Evolutionary conservation across 2,113 vertebrate species (phyloP).

Genomic region (Pomatorhinus ruficollis): DNA sequence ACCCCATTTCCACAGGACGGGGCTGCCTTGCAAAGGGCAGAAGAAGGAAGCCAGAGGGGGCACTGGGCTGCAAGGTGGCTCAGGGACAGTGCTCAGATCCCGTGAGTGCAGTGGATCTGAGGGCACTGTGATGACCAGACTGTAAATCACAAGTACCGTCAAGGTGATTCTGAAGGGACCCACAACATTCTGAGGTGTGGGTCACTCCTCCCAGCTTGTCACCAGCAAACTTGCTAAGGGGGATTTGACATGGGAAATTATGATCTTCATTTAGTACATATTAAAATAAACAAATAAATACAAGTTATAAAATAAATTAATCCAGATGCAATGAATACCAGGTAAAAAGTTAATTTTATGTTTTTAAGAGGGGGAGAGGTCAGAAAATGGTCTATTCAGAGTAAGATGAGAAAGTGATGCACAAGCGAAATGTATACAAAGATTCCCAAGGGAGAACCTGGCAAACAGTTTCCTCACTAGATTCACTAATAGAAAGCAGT

Average conservation of each 20-base stretch:
- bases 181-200: not conserved
- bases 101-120: not conserved
- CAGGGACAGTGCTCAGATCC: not conserved
- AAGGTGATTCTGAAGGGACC: not conserved
- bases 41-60: not conserved
- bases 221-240: not conserved
- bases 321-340: not conserved
- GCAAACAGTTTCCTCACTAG: not conserved
- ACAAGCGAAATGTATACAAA: not conserved
- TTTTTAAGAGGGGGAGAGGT: not conserved
- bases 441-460: not conserved
- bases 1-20: rapidly evolving
- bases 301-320: not conserved
- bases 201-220: not conserved
- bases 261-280: not conserved
- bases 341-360: not conserved
- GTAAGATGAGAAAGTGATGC: not conserved
- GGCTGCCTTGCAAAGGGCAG: not conserved
- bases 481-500: not conserved
- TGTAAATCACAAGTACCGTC: not conserved
- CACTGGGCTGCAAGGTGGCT: not conserved
- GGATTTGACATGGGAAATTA: not conserved
- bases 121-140: not conserved
- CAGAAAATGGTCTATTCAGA: not conserved
- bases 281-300: not conserved